Conservation (phyloP, 2,113 vertebrate genomes). For the Isichthys henryi region DNA sequence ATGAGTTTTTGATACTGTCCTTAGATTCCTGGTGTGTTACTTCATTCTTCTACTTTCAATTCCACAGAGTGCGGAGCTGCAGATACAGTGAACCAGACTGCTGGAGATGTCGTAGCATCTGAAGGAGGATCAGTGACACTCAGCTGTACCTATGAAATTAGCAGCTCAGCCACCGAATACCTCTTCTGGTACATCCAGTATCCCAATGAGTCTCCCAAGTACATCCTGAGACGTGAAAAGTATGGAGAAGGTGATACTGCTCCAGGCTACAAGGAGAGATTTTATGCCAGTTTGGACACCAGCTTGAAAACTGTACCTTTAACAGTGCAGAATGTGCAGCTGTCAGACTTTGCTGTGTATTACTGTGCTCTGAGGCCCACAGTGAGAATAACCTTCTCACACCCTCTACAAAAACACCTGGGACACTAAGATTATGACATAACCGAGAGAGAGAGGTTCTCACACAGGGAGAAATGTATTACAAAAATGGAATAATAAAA, state of each 20-base stretch:
- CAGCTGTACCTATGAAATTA: conserved; percentile 7
- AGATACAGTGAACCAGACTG: conserved; percentile 20
- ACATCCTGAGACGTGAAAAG: not conserved
- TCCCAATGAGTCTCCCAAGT: not conserved
- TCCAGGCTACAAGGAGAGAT: not conserved
- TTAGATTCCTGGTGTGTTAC: not conserved
- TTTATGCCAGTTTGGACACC: not conserved
- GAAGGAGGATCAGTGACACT: conserved; percentile 24
- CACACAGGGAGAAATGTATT: too few species aligned
- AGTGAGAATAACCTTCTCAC: conserved; percentile 3
- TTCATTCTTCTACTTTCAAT: not conserved
- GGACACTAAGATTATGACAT: too few species aligned
- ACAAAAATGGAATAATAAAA: too few species aligned
- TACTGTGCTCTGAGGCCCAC: conserved; percentile 27
- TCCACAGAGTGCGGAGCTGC: not conserved
- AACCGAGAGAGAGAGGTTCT: too few species aligned
- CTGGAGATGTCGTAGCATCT: conserved; percentile 4
- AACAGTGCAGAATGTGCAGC: not conserved
- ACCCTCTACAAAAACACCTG: conserved; percentile 22
- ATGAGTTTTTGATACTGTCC: not conserved
- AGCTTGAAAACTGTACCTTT: not conserved
- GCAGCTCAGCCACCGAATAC: not conserved
- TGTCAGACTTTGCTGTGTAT: conserved; percentile 20
- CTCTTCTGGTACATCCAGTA: conserved; percentile 28
- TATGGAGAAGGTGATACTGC: not conserved